Evolutionary conservation across 2,113 vertebrate genomes (phyloP).

Genomic region (Phaethornis superciliosus): DNA sequence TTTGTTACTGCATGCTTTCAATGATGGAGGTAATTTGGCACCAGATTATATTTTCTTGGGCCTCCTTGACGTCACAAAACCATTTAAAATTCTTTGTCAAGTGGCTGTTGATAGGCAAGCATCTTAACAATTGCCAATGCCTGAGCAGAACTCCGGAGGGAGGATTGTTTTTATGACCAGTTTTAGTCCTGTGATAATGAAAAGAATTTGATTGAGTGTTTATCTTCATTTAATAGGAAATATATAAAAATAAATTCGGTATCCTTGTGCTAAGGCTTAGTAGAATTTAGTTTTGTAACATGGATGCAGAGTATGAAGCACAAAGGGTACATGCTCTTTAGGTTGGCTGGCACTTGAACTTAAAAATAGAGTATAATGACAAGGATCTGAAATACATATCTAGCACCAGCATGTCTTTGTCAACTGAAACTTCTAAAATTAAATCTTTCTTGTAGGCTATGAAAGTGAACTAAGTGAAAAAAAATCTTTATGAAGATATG

Average conservation of each 20-base stretch:
- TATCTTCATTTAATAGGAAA: neutral
- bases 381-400: constrained; percentile 53
- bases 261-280: neutral
- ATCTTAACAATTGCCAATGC: constrained; percentile 73
- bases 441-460: constrained; percentile 34
- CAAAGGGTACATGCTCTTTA: constrained; percentile 16
- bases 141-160: neutral
- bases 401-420: constrained; percentile 56
- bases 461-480: neutral
- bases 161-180: neutral
- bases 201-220: neutral
- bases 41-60: constrained; percentile 68
- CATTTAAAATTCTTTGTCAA: constrained; percentile 82
- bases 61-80: constrained; percentile 81
- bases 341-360: constrained; percentile 64
- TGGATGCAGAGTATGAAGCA: neutral
- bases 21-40: constrained; percentile 63
- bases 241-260: neutral
- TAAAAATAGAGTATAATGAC: constrained; percentile 81
- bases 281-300: neutral
- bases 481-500: neutral
- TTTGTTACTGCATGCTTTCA: constrained; percentile 53
- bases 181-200: neutral
- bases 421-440: constrained; percentile 68
- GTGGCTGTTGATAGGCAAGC: constrained; percentile 82